A percentile compares a stretch with the other conserved stretches of the same genome.
phyloP scores from a whole-genome alignment of 2,113 vertebrate genomes.

The Cyanoliseus patagonus region DNA sequence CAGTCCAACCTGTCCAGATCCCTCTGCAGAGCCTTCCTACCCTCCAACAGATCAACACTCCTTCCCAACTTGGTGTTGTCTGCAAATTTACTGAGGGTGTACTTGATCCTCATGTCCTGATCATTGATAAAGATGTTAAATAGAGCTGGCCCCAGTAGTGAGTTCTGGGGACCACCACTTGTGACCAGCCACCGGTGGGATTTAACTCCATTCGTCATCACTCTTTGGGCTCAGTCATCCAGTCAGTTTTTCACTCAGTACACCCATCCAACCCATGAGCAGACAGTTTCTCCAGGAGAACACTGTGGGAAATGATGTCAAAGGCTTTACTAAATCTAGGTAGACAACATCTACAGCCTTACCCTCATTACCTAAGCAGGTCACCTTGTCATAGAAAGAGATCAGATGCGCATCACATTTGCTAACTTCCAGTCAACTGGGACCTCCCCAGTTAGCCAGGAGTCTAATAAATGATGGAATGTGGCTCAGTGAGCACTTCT shows the following conservation, averaged over 20 bases:
- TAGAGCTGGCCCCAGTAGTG: background rate
- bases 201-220: background rate
- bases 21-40: background rate
- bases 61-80: background rate
- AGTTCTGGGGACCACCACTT: background rate
- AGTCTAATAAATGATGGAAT: background rate
- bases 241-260: background rate
- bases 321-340: background rate
- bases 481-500: background rate
- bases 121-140: background rate
- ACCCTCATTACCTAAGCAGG: background rate
- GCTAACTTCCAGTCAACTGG: background rate
- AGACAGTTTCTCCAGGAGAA: background rate
- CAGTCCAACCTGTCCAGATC: background rate
- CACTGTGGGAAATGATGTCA: background rate
- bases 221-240: background rate
- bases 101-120: background rate
- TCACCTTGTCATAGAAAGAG: background rate
- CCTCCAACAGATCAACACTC: background rate
- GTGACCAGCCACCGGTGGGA: background rate
- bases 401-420: background rate
- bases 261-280: background rate
- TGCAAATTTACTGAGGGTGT: background rate
- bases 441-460: background rate
- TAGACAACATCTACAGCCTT: background rate